Evolutionary conservation across 2,113 vertebrate genomes (phyloP).

Genomic region (Athene cunicularia): DNA sequence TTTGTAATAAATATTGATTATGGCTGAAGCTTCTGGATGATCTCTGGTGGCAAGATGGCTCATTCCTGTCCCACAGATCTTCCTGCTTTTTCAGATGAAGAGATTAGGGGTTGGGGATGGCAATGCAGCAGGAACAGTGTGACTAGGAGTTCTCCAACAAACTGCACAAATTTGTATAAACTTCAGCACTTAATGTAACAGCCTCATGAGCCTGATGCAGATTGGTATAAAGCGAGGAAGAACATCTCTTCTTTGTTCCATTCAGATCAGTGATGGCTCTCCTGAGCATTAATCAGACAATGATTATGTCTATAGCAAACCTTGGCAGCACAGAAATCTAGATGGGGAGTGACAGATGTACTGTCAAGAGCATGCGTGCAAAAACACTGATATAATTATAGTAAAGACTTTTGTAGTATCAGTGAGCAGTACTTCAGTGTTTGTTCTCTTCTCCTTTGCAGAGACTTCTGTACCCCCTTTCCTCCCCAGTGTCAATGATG

Average conservation of each 20-base stretch:
- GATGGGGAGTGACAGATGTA: neutral
- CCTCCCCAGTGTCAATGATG: neutral
- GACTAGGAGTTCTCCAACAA: neutral
- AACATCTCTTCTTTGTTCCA: neutral
- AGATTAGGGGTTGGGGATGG: neutral
- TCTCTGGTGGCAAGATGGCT: neutral
- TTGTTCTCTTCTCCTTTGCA: neutral
- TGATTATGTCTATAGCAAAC: neutral
- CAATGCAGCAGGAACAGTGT: neutral
- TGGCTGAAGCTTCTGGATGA: neutral
- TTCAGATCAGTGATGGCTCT: neutral
- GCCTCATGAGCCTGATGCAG: neutral
- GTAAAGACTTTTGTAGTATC: neutral
- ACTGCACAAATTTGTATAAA: neutral
- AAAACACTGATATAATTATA: neutral
- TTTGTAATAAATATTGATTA: neutral
- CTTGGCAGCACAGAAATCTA: neutral
- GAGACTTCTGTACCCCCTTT: neutral
- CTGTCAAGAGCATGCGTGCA: neutral
- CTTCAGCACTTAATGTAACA: neutral
- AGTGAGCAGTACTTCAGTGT: neutral
- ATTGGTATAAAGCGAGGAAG: neutral
- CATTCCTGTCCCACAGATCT: neutral
- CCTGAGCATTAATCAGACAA: neutral
- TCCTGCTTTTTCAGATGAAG: neutral